These are phyloP conservation scores for Orchesellides sinensis DNA, from an alignment of 2,888 invertebrate genomes.

Conservation along the genomic window DNA sequence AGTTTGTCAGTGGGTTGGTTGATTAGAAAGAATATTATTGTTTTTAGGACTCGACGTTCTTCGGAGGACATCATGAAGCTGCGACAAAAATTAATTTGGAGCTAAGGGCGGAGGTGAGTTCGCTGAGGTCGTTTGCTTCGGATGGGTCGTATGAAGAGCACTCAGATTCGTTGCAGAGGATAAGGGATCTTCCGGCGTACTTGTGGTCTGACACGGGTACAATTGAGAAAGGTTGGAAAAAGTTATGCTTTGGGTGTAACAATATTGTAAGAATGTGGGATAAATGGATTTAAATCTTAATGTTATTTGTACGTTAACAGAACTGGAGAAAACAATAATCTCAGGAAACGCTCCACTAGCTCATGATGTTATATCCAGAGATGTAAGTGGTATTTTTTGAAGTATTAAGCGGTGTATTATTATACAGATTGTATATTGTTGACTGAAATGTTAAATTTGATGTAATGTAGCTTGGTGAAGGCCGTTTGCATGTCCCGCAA, in stretches of 20 bases:
- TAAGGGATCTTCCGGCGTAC: constrained; percentile 70
- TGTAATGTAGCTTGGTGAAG: constrained; percentile 75
- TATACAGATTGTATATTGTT: no score
- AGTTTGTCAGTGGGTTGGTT: not conserved
- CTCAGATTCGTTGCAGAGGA: constrained; percentile 61
- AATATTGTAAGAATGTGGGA: not conserved
- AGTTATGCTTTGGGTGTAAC: not conserved
- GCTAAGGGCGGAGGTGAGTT: constrained; percentile 71
- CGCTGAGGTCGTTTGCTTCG: constrained; percentile 71
- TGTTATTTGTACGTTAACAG: constrained; percentile 14
- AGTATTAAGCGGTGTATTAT: no score
- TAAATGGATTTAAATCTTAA: not conserved
- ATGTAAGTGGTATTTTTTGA: constrained; percentile 37
- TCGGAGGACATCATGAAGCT: constrained; percentile 65
- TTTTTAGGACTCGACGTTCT: constrained; percentile 67
- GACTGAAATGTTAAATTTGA: not conserved
- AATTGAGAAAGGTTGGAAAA: constrained; percentile 71
- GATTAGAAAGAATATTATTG: not conserved
- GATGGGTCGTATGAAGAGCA: constrained; percentile 71
- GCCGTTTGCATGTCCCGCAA: constrained; percentile 72
- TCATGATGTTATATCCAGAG: constrained; percentile 56
- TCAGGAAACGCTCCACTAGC: constrained; percentile 41
- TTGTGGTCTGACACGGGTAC: constrained; percentile 69
- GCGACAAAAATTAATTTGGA: constrained; percentile 69
- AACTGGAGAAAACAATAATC: constrained; percentile 60